phyloP scores from a whole-genome alignment of 2,888 invertebrate genomes.

The Hydriomena furcata region DNA sequence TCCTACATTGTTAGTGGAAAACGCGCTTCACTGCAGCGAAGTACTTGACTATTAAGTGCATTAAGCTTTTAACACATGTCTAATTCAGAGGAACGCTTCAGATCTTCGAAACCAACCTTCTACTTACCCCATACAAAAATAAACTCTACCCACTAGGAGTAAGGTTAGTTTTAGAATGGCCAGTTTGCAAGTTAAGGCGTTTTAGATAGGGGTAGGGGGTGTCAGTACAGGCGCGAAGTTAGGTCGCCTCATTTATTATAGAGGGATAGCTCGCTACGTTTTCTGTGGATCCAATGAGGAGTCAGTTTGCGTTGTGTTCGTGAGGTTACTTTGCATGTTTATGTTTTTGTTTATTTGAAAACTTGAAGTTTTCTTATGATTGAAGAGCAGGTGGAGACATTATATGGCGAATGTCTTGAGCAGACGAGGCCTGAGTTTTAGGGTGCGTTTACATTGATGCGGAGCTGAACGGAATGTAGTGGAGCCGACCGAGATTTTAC shows the following conservation, averaged over 20 bases:
- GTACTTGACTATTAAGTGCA: slow-evolving; percentile 69
- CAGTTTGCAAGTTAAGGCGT: slow-evolving; percentile 47
- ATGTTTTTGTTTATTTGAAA: slow-evolving; percentile 34
- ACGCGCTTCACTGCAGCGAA: slow-evolving; percentile 45
- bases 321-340: slow-evolving; percentile 37
- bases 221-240: slow-evolving; percentile 74
- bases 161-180: slow-evolving; percentile 40
- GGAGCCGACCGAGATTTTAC: too few species aligned
- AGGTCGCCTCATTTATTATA: slow-evolving; percentile 81
- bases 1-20: slow-evolving; percentile 45
- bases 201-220: slow-evolving; percentile 62
- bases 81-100: slow-evolving; percentile 64
- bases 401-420: too few species aligned
- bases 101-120: slow-evolving; percentile 39
- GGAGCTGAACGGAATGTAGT: too few species aligned
- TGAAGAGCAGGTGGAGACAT: not conserved
- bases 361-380: slow-evolving; percentile 4
- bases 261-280: slow-evolving; percentile 66
- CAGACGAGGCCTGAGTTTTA: too few species aligned
- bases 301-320: slow-evolving; percentile 33
- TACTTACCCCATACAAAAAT: slow-evolving; percentile 21
- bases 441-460: too few species aligned
- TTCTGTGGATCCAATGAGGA: slow-evolving; percentile 38
- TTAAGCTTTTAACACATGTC: slow-evolving; percentile 80
- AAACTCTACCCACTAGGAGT: slow-evolving; percentile 31